These are phyloP conservation scores for Danaus melanippus DNA, from an alignment of 1,140 invertebrate species.

Conservation along the genomic window DNA sequence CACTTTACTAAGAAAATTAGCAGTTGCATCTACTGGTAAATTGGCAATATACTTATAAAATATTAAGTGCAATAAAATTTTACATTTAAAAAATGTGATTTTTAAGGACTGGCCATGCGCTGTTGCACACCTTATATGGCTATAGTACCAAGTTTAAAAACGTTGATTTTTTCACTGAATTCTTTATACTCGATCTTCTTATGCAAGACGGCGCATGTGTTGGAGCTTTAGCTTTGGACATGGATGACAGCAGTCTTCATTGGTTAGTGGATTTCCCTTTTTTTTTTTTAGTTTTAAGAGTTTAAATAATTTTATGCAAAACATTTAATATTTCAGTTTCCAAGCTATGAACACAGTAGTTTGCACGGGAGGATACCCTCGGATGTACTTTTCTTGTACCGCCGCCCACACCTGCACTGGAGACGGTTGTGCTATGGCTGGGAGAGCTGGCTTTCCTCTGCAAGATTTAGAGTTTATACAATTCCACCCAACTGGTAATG, in stretches of 20 bases:
- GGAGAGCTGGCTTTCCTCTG: slow-evolving; percentile 89
- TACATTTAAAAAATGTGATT: too few relatives aligned
- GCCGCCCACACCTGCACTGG: slow-evolving; percentile 99
- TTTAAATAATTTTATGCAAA: background rate
- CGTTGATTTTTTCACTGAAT: slow-evolving; percentile 98
- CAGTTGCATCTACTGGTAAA: too few relatives aligned
- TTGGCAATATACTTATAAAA: too few relatives aligned
- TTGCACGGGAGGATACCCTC: slow-evolving; percentile 89
- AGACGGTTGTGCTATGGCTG: slow-evolving; percentile 95
- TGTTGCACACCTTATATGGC: slow-evolving; percentile 97
- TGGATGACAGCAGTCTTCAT: slow-evolving; percentile 97
- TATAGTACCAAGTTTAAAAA: slow-evolving; percentile 96
- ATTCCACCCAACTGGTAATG: slow-evolving; percentile 96
- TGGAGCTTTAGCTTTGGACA: slow-evolving; percentile 95
- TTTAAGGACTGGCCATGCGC: slow-evolving; percentile 92
- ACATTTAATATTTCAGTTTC: slow-evolving; percentile 62
- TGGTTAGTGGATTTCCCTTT: slow-evolving; percentile 71
- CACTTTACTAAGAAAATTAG: too few relatives aligned
- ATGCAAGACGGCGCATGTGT: slow-evolving; percentile 92
- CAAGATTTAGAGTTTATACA: slow-evolving; percentile 99
- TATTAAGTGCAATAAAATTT: too few relatives aligned
- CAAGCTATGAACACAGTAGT: slow-evolving; percentile 82
- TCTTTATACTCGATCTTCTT: slow-evolving; percentile 96
- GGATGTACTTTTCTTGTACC: slow-evolving; percentile 98
- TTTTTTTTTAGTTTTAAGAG: background rate